Conservation (phyloP, 1,140 invertebrate genomes). For the Drosophila insularis region DNA sequence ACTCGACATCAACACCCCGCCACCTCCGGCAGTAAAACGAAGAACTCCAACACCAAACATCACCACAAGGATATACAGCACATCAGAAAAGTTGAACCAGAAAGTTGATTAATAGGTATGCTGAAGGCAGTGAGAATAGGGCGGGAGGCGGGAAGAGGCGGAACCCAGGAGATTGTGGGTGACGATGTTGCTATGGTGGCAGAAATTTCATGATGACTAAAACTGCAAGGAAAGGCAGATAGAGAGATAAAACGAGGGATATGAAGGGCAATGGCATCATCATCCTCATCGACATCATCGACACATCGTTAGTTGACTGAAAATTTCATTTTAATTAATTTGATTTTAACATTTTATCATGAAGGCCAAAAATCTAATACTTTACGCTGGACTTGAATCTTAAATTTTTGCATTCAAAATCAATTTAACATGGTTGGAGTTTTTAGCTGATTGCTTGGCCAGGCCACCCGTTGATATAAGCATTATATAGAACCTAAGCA, state of each 20-base stretch:
- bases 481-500: conserved; percentile 46
- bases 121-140: conserved; percentile 3
- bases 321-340: conserved; percentile 73
- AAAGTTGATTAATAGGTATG: conserved; percentile 75
- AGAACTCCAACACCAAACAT: neutral
- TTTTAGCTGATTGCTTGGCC: conserved; percentile 34
- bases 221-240: conserved; percentile 30
- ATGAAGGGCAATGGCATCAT: conserved; percentile 9
- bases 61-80: conserved; percentile 37
- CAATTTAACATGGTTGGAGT: conserved; percentile 7
- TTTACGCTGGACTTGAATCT: conserved; percentile 20
- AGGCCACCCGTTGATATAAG: conserved; percentile 20
- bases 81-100: conserved; percentile 61
- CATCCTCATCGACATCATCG: conserved; percentile 15
- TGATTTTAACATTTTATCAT: conserved; percentile 47
- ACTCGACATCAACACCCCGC: conserved; percentile 12
- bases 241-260: neutral
- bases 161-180: neutral
- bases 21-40: neutral
- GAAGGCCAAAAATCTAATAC: conserved; percentile 22
- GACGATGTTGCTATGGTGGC: conserved; percentile 19
- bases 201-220: conserved; percentile 47
- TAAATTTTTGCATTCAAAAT: conserved; percentile 21
- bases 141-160: neutral
- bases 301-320: neutral